Evolutionary conservation across 2,113 vertebrate species (phyloP), one percentile per base, ranked within the genome.

Genomic region (Prionailurus viverrinus): DNA sequence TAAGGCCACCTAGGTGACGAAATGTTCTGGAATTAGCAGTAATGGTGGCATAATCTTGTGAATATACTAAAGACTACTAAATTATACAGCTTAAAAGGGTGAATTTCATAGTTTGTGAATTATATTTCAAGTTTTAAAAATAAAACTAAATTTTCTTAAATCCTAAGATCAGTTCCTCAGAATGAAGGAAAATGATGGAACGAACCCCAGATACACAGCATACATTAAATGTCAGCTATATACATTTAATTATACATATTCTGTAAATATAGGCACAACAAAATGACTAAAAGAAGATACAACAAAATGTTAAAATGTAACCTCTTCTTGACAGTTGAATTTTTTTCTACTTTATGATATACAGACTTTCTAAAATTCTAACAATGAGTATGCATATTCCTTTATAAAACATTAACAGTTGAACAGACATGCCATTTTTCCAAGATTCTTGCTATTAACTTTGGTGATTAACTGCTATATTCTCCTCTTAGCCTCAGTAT

Each of bases 391-490:
- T 66, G 18, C 33, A 82, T 76, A 97, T 33, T 51, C 11, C 48
- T 89, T 90, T 73, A 58, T n/a, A 79, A 95, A 89, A 93, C 39
- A 89, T 79, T 90, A 97, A 86, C 45, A 97, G 21, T 25, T 84
- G 29, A 95, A 96, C 83, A 83, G 53, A 61, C 78, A 79, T 27
- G 13, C 1, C 41, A 91, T 61, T 78, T 85, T 71, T 39, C 74
- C 39, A 94, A 84, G 48, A 92, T 95, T 95, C 85, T 89, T 87
- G 31, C 36, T 95, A 96, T 74, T 93, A 96, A 78, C 33, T 85
- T 89, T 86, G 93, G 41, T 71, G 65, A 91, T 91, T 89, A 97
- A 66, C 14, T 95, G 12, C 11, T 96, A 90, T 36, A 85, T 33
- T 58, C 79, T 81, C 88, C 15, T 71, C 65, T 83, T 25, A 66